These are phyloP conservation scores for Ectemnius lituratus DNA, from an alignment of 2,888 invertebrate genomes.

Conservation along the genomic window DNA sequence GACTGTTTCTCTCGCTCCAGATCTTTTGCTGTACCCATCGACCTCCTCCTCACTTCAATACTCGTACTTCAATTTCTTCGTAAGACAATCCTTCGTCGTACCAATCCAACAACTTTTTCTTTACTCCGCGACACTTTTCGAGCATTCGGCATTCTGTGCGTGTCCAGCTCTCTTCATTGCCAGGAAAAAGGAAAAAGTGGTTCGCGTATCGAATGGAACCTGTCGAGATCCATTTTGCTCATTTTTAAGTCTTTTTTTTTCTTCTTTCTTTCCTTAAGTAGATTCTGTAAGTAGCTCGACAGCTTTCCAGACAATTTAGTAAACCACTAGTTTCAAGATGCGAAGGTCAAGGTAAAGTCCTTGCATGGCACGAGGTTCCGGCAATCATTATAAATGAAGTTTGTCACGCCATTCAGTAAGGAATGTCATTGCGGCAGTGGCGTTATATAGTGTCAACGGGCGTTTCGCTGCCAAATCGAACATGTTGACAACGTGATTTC, in stretches of 20 bases:
- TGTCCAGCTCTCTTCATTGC: background rate
- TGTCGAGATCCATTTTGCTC: background rate
- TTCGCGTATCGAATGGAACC: too few relatives aligned
- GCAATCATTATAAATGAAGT: too few relatives aligned
- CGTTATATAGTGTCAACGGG: background rate
- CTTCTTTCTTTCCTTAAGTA: background rate
- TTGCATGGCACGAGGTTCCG: too few relatives aligned
- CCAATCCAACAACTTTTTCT: constrained; percentile 44
- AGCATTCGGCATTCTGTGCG: constrained; percentile 5
- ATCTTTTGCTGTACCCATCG: too few relatives aligned
- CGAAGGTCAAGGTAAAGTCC: too few relatives aligned
- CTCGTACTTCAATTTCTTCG: constrained; percentile 33
- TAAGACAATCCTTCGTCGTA: constrained; percentile 33
- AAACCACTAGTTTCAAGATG: too few relatives aligned
- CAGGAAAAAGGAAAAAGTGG: background rate
- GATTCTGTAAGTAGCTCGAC: too few relatives aligned
- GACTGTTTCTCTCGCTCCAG: background rate
- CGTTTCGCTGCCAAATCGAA: too few relatives aligned
- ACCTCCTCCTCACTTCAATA: constrained; percentile 20
- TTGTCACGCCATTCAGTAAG: too few relatives aligned
- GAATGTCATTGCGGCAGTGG: too few relatives aligned
- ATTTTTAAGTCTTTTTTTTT: background rate
- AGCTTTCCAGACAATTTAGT: too few relatives aligned
- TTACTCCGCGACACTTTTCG: constrained; percentile 34
- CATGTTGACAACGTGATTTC: too few relatives aligned